phyloP scores from a whole-genome alignment of 2,888 invertebrate genomes.

The Punctoribates punctum region DNA sequence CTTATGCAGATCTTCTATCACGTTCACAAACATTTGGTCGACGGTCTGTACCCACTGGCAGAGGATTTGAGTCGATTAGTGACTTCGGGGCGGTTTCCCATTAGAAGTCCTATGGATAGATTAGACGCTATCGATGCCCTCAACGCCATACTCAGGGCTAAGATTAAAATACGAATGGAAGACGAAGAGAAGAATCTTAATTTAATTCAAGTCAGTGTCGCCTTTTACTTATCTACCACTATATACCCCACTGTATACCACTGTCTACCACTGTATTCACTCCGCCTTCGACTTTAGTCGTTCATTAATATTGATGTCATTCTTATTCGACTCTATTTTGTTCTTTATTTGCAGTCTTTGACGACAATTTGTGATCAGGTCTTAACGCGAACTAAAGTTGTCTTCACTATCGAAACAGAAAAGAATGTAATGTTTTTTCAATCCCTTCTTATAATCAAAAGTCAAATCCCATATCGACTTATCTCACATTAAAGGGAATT shows the following conservation, averaged over 20 bases:
- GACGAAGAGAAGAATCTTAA: slow-evolving; percentile 46
- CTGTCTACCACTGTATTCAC: slow-evolving; percentile 17
- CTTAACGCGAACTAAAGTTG: slow-evolving; percentile 46
- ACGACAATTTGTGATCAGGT: slow-evolving; percentile 47
- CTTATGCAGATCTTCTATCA: slow-evolving; percentile 46
- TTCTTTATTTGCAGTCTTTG: slow-evolving; percentile 46
- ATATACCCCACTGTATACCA: background rate
- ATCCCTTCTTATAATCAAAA: slow-evolving; percentile 14
- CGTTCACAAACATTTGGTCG: slow-evolving; percentile 49
- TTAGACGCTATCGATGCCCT: slow-evolving; percentile 49
- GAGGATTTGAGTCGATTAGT: slow-evolving; percentile 46
- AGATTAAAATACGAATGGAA: slow-evolving; percentile 48
- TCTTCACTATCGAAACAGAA: slow-evolving; percentile 45
- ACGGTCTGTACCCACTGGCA: slow-evolving; percentile 48
- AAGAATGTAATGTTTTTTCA: slow-evolving; percentile 46
- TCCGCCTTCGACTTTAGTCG: background rate
- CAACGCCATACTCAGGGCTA: slow-evolving; percentile 47
- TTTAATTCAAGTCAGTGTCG: slow-evolving; percentile 47
- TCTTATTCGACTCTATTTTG: slow-evolving; percentile 34
- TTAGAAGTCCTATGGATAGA: slow-evolving; percentile 49
- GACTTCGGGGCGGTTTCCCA: slow-evolving; percentile 41
- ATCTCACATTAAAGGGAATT: slow-evolving; percentile 9
- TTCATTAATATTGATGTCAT: slow-evolving; percentile 38
- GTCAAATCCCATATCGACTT: slow-evolving; percentile 19
- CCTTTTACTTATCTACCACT: slow-evolving; percentile 25